phyloP scores from a whole-genome alignment of 2,888 invertebrate genomes.

The Melieria omissa region DNA sequence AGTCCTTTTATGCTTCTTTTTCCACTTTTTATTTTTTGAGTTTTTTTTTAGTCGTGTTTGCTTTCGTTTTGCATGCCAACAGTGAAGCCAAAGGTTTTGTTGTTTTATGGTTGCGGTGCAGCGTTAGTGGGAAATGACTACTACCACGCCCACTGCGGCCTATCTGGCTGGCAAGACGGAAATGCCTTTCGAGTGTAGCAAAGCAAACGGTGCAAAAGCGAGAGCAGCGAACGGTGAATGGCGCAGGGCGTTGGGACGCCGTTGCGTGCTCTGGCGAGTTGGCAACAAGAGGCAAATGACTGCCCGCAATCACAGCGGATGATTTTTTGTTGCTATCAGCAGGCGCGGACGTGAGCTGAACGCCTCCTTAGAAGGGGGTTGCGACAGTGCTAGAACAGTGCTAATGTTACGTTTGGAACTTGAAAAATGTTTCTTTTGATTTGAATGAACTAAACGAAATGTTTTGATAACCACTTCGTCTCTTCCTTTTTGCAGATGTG shows the following conservation, averaged over 20 bases:
- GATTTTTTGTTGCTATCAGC: too few species aligned
- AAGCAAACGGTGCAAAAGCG: neutral
- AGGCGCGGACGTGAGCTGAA: too few species aligned
- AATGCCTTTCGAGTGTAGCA: neutral
- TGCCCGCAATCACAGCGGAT: neutral
- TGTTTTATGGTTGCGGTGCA: too few species aligned
- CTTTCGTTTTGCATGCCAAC: neutral
- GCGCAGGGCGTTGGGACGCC: too few species aligned
- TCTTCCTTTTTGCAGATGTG: too few species aligned
- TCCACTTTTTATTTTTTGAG: neutral
- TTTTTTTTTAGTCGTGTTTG: neutral
- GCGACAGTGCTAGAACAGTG: too few species aligned
- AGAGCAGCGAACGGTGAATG: neutral
- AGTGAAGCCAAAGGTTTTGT: too few species aligned
- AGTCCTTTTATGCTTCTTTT: neutral
- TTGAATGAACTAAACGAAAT: too few species aligned
- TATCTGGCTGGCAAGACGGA: conserved; percentile 23
- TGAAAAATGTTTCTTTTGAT: too few species aligned
- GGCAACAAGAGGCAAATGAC: conserved; percentile 17
- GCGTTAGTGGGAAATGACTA: conserved; percentile 55
- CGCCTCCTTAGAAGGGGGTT: too few species aligned
- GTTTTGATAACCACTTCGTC: too few species aligned
- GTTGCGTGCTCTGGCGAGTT: neutral
- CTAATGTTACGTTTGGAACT: too few species aligned
- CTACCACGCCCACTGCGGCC: conserved; percentile 58